phyloP scores from a whole-genome alignment of 2,113 vertebrate genomes.

The Rhynchomys soricoides region DNA sequence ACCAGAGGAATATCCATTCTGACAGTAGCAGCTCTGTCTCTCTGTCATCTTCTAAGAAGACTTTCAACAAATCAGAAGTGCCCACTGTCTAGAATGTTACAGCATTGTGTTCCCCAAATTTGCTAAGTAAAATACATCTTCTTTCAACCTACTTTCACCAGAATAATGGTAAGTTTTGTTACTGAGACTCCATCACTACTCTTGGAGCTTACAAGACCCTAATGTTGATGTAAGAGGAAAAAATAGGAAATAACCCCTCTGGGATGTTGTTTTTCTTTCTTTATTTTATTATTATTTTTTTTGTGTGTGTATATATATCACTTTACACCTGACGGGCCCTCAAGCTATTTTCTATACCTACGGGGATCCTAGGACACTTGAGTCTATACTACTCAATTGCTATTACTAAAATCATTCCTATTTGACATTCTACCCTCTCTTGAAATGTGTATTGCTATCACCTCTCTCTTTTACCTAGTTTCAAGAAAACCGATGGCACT shows the following conservation, averaged over 20 bases:
- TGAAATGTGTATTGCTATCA: background rate
- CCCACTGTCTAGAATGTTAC: background rate
- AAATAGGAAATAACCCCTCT: background rate
- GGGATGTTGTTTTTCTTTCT: background rate
- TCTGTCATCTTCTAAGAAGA: background rate
- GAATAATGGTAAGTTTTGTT: background rate
- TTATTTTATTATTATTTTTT: too few species aligned
- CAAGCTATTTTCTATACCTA: background rate
- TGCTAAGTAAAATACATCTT: constrained; percentile 37
- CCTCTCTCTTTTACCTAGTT: background rate
- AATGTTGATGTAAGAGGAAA: background rate
- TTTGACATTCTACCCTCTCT: background rate
- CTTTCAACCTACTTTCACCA: background rate
- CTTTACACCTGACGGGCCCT: background rate
- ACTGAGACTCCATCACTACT: background rate
- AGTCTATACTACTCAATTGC: background rate
- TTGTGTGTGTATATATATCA: background rate
- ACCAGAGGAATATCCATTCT: background rate
- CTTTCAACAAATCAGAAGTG: constrained; percentile 9
- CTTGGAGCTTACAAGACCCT: background rate
- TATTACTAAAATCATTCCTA: background rate
- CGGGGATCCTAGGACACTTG: background rate
- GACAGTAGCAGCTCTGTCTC: background rate
- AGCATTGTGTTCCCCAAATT: background rate
- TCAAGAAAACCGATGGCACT: background rate